These are phyloP conservation scores for Gerosis bhagava DNA, from an alignment of 2,888 invertebrate genomes.

Conservation along the genomic window DNA sequence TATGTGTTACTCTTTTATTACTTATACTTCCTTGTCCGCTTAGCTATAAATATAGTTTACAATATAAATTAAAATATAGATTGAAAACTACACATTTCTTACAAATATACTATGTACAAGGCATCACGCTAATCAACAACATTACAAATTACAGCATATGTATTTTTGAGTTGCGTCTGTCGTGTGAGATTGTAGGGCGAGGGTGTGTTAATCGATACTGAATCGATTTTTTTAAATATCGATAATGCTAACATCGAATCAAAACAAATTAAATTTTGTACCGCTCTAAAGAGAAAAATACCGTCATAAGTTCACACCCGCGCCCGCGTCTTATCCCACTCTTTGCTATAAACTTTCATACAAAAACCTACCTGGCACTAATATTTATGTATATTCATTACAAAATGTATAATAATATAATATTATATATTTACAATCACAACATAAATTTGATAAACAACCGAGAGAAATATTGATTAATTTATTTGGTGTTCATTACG, in stretches of 20 bases:
- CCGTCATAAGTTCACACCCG: too few species aligned
- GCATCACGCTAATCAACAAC: slow-evolving; percentile 62
- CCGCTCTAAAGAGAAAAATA: too few species aligned
- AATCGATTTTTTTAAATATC: too few species aligned
- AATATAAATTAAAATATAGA: slow-evolving; percentile 79
- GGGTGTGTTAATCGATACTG: too few species aligned
- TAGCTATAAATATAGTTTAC: slow-evolving; percentile 75
- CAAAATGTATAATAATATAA: slow-evolving; percentile 79
- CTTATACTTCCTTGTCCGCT: slow-evolving; percentile 65
- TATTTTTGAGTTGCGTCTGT: slow-evolving; percentile 29
- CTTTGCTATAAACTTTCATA: slow-evolving; percentile 68
- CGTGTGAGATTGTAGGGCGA: slow-evolving; percentile 5
- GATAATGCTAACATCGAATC: too few species aligned
- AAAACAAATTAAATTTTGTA: too few species aligned
- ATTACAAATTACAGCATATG: slow-evolving; percentile 42
- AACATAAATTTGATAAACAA: slow-evolving; percentile 80
- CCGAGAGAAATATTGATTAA: slow-evolving; percentile 65
- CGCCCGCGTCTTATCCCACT: slow-evolving; percentile 32
- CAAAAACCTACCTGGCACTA: slow-evolving; percentile 80
- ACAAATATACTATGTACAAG: slow-evolving; percentile 75
- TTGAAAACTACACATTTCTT: slow-evolving; percentile 78
- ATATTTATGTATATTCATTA: slow-evolving; percentile 74
- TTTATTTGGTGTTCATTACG: slow-evolving; percentile 63
- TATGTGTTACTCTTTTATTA: too few species aligned
- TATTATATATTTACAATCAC: slow-evolving; percentile 79